Base-by-base conservation (phyloP, 2,888 invertebrate genomes). In the Melipona bicolor region DNA sequence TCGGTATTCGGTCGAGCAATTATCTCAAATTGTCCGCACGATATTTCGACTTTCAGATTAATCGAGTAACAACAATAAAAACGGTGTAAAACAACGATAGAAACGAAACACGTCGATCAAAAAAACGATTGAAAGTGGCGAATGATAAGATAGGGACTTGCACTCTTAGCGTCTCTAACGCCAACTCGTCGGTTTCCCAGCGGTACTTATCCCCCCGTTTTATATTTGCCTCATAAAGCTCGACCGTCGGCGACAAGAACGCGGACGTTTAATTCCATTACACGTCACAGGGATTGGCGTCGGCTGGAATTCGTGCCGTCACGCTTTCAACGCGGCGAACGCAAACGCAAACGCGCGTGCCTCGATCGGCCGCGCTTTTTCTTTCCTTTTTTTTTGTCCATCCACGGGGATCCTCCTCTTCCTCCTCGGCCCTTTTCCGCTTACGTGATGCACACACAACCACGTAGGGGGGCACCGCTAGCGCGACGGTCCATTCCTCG, bases 241-340 rank as follows among this genome's bases (percentile, higher is more conserved):
- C 67, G 78, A 13, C 52, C 56, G 15, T 54, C 62, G 79, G 11
- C 61, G 50, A 62, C 73, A 76, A 75, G 81, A 82, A 84, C 82
- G 86, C 86, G 77, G 77, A 71, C 86, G 84, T 77, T 87, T 81
- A 83, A 88, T 89, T 83, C 81, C 81, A 89, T 87, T 81, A 81
- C 72, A 75, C 81, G 83, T 85, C 85, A 65, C 84, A 81, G 75
- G 84, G 84, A 86, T 79, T 70, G 86, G 70, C 81, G 85, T 76
- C 56, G 54, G 11, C 81, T 65, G 77, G 84, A 83, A 87, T 87
- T 89, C 85, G 85, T 85, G 88, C 85, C 84, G 85, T 87, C 81
- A 87, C 87, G 89, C 89, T 87, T 79, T 68, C 75, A 61, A 43
- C 43, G 43, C 43, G 54, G 54, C 36, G 75, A 52, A 76, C 80